These are phyloP conservation scores for Drosophila subobscura DNA, from an alignment of 1,140 invertebrate species.

Conservation along the genomic window DNA sequence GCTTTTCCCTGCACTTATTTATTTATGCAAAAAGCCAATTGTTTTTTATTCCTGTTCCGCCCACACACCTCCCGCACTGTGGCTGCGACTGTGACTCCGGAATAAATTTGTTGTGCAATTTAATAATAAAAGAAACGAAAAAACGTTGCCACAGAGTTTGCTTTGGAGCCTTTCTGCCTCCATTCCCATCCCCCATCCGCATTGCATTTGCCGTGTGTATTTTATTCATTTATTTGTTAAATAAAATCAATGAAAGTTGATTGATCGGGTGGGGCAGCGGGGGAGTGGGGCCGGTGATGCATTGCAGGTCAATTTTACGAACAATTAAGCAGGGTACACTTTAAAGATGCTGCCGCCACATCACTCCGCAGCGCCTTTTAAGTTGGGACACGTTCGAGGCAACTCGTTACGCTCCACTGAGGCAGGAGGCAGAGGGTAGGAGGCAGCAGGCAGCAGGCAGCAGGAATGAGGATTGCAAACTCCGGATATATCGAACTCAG, in stretches of 20 bases:
- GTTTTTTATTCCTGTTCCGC: constrained; percentile 27
- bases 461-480: too few relatives aligned
- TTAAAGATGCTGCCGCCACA: constrained; percentile 23
- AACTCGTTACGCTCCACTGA: constrained; percentile 6
- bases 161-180: neutral
- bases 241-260: constrained; percentile 57
- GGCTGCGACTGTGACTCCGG: constrained; percentile 1
- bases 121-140: neutral
- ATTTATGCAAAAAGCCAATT: constrained; percentile 57
- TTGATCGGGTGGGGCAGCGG: constrained; percentile 5
- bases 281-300: neutral
- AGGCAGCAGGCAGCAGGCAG: constrained; percentile 6
- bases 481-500: too few relatives aligned
- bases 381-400: constrained; percentile 19
- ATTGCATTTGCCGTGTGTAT: constrained; percentile 15
- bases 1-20: constrained; percentile 26
- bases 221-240: constrained; percentile 52
- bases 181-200: neutral
- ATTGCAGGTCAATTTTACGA: constrained; percentile 53
- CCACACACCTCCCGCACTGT: neutral
- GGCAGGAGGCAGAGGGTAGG: constrained; percentile 11
- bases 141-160: neutral
- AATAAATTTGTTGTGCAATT: constrained; percentile 1
- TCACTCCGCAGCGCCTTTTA: neutral
- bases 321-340: constrained; percentile 51